Conservation (phyloP, 2,888 invertebrate genomes). For the Unio delphinus region DNA sequence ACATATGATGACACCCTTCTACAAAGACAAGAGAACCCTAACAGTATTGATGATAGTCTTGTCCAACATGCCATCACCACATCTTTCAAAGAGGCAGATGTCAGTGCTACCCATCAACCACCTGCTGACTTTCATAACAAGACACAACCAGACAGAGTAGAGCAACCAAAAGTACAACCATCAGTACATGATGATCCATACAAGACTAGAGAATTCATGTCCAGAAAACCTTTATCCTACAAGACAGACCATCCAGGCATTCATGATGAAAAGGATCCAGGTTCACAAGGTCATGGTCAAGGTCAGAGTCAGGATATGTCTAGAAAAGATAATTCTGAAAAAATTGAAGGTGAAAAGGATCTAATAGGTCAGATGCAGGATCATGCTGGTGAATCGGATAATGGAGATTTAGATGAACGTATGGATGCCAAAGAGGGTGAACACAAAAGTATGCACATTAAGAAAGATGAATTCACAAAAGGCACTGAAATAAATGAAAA, state of each 20-base stretch:
- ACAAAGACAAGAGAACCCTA: no score
- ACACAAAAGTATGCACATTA: no score
- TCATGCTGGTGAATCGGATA: background rate
- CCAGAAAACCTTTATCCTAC: slow-evolving; percentile 46
- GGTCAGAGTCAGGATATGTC: background rate
- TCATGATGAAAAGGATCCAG: background rate
- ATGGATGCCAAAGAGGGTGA: background rate
- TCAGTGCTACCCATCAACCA: no score
- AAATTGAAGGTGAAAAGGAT: background rate
- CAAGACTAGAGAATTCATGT: slow-evolving; percentile 34
- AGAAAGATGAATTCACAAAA: no score
- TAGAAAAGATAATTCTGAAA: slow-evolving; percentile 5
- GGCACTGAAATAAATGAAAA: background rate
- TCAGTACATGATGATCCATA: slow-evolving; percentile 36
- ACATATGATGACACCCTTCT: no score
- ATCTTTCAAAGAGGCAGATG: no score
- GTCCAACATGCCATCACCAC: no score
- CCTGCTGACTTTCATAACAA: no score
- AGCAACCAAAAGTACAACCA: slow-evolving; percentile 17
- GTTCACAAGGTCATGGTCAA: slow-evolving; percentile 6
- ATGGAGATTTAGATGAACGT: background rate
- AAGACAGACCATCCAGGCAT: slow-evolving; percentile 14
- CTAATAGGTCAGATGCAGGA: background rate
- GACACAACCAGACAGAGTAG: no score
- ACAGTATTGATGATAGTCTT: no score